Conservation (phyloP, 2,113 vertebrate genomes). For the Erythrocebus patas region DNA sequence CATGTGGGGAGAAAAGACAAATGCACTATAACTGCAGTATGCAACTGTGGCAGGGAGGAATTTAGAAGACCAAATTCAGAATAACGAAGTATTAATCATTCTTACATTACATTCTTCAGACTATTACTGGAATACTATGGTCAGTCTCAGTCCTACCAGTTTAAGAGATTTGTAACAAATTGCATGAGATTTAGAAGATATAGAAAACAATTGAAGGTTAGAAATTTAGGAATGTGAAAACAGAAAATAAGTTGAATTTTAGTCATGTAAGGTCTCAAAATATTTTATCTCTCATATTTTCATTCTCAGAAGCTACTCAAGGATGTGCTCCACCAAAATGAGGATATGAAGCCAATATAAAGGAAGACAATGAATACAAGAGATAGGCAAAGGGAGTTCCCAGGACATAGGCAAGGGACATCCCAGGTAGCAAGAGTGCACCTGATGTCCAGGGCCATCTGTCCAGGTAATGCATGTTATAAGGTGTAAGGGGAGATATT, state of each 20-base stretch:
- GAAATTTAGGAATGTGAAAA: neutral
- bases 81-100: neutral
- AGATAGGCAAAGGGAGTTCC: neutral
- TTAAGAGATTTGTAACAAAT: neutral
- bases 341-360: neutral
- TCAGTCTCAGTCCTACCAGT: neutral
- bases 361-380: neutral
- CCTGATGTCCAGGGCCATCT: neutral
- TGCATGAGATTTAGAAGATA: neutral
- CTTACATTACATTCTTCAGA: neutral
- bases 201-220: neutral
- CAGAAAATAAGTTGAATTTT: constrained; percentile 3
- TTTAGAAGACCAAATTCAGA: neutral
- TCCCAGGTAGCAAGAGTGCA: too few relatives aligned
- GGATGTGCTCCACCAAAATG: neutral
- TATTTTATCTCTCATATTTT: neutral
- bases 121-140: neutral
- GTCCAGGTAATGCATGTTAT: neutral
- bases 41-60: neutral
- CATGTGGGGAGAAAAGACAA: neutral
- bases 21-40: neutral
- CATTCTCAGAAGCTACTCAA: neutral
- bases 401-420: neutral
- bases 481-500: neutral
- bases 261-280: neutral